Conservation (phyloP, 2,888 invertebrate species). For the Acanthacorydalis orientalis region DNA sequence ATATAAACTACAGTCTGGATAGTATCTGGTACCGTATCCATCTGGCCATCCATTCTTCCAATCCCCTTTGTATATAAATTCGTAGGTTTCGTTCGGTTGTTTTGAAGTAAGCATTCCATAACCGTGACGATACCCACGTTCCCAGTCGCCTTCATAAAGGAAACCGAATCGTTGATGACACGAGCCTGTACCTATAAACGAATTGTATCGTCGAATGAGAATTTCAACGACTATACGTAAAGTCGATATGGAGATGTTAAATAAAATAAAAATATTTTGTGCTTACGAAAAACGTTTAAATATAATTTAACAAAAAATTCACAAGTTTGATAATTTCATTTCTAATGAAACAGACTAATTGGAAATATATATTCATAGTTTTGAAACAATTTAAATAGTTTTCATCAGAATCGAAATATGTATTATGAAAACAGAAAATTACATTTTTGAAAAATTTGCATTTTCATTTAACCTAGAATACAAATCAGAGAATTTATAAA, state of each 20-base stretch:
- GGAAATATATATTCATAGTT: too few relatives aligned
- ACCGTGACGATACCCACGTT: slow-evolving; percentile 35
- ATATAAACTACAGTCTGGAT: slow-evolving; percentile 38
- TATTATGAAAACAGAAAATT: too few relatives aligned
- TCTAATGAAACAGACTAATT: too few relatives aligned
- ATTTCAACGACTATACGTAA: background rate
- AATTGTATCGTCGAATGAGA: background rate
- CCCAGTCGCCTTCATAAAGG: slow-evolving; percentile 47
- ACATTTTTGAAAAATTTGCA: too few relatives aligned
- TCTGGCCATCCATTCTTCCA: slow-evolving; percentile 40
- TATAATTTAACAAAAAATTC: too few relatives aligned
- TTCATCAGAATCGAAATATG: too few relatives aligned
- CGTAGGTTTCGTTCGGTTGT: slow-evolving; percentile 25
- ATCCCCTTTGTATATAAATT: slow-evolving; percentile 36
- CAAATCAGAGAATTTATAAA: too few relatives aligned
- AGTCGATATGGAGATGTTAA: background rate
- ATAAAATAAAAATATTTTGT: background rate
- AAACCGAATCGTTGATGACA: slow-evolving; percentile 29
- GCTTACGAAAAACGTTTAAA: background rate
- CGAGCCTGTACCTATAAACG: slow-evolving; percentile 30
- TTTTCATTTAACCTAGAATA: too few relatives aligned
- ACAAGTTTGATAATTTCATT: too few relatives aligned
- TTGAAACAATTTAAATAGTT: too few relatives aligned
- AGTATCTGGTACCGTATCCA: slow-evolving; percentile 39
- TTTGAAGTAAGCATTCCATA: slow-evolving; percentile 34